Base-by-base conservation (phyloP, 1,140 invertebrate species). In the Drosophila pseudoobscura region DNA sequence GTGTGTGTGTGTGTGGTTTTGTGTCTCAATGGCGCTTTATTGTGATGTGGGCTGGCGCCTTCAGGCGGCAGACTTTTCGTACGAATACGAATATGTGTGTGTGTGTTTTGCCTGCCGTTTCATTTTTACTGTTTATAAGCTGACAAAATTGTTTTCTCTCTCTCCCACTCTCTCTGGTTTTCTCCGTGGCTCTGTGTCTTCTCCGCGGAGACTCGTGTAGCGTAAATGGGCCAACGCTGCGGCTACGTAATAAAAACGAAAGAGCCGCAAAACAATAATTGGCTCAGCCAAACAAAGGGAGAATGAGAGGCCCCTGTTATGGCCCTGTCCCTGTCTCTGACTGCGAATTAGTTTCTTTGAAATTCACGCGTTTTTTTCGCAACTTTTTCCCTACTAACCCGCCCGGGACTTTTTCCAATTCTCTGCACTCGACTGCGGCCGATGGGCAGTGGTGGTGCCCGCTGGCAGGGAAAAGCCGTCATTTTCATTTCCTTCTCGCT, bases 111-210 rank as follows among this genome's bases (percentile, higher is more conserved):
- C 62, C 51, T 26, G 78, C 57, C 79, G 77, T 82, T 82, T 82
- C 77, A 82, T 82, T 82, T 82, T 82, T 82, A 74, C 78, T 82
- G 79, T 82, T 82, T 77, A 78, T 82, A 82, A 82, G 78, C 78
- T 82, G 79, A 82, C 74, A 82, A 82, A 82, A 82, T 82, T 77
- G 78, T 82, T 75, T 77, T 69, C 54, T 68, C 22, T 52, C 45
- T 52, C 15, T 35, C 22, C n/a, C 56, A 24, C 65, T 17, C 52
- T 15, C 31, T 8, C 17, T 6, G 22, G 39, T 55, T 20, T 20
- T 20, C 20, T 20, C 20, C 20, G 20, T 20, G 20, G 1, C 20
- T 1, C 20, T 20, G 20, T 20, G 51, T 74, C 51, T 43, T 46
- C 63, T 63, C 51, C 51, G 43, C 41, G 17, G 70, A 66, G 71